A percentile compares a stretch with the other conserved stretches of the same genome.
These are phyloP conservation scores for Xyliphius kryptos DNA, from an alignment of 2,113 vertebrate species.

Conservation along the genomic window DNA sequence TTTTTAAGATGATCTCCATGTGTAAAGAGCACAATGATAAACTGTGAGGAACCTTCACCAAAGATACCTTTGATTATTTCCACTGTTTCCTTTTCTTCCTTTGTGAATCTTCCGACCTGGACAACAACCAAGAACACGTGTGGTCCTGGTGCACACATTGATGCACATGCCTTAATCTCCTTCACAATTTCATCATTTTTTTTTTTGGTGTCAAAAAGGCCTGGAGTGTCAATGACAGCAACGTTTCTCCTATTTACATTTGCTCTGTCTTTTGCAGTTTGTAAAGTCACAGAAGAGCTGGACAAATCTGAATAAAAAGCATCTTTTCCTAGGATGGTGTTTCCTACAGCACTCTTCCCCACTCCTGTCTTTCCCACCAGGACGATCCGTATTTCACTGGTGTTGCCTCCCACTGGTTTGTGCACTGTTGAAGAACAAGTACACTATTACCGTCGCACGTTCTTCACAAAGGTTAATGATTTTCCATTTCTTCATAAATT, in stretches of 20 bases:
- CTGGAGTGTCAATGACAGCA: conserved; percentile 38
- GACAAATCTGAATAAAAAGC: conserved; percentile 4
- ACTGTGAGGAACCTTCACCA: conserved; percentile 19
- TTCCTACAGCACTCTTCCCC: conserved; percentile 31
- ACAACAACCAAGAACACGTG: conserved; percentile 36
- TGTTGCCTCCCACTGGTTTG: neutral
- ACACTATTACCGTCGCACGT: conserved; percentile 6
- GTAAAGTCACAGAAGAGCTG: conserved; percentile 1
- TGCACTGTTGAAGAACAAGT: conserved; percentile 19
- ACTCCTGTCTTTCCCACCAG: conserved; percentile 38
- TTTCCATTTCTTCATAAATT: neutral
- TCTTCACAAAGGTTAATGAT: neutral
- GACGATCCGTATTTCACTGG: conserved; percentile 8
- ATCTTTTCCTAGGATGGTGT: conserved; percentile 23
- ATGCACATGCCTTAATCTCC: conserved; percentile 17
- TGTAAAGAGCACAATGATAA: conserved; percentile 36
- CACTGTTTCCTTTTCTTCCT: conserved; percentile 32
- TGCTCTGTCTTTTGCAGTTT: conserved; percentile 1
- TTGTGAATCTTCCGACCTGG: conserved; percentile 32
- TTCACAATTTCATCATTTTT: neutral
- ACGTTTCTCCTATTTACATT: neutral
- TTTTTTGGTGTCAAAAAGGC: conserved; percentile 12
- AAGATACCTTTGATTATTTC: conserved; percentile 28
- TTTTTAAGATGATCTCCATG: conserved; percentile 23
- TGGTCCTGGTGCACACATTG: conserved; percentile 29